Conservation (phyloP, 2,888 invertebrate species). For the Bembecia ichneumoniformis region DNA sequence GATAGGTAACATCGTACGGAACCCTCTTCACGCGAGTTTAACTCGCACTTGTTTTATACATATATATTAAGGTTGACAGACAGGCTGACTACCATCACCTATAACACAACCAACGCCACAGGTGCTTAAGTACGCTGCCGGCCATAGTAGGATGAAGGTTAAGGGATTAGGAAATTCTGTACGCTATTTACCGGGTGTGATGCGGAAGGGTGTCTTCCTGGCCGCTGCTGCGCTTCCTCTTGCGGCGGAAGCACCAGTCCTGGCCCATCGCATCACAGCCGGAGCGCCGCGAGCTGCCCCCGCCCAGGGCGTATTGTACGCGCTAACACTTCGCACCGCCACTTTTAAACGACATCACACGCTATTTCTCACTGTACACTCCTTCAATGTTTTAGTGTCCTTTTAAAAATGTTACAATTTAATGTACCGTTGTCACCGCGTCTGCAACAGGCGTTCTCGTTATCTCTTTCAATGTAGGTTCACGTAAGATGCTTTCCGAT, state of each 20-base stretch:
- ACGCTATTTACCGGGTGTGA: slow-evolving; percentile 62
- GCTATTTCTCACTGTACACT: neutral
- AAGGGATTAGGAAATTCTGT: neutral
- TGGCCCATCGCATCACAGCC: slow-evolving; percentile 78
- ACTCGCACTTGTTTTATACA: too few relatives aligned
- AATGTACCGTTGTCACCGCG: too few relatives aligned
- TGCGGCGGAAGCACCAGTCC: slow-evolving; percentile 82
- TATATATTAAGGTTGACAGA: too few relatives aligned
- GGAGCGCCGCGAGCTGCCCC: slow-evolving; percentile 67
- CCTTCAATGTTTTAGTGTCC: neutral
- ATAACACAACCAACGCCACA: too few relatives aligned
- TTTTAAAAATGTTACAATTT: neutral
- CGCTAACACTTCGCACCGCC: slow-evolving; percentile 5
- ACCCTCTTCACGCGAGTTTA: too few relatives aligned
- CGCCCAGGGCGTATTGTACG: slow-evolving; percentile 51
- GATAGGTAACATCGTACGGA: too few relatives aligned
- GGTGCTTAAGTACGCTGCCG: too few relatives aligned
- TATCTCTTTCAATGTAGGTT: too few relatives aligned
- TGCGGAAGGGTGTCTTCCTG: slow-evolving; percentile 75
- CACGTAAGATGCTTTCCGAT: too few relatives aligned
- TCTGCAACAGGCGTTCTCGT: too few relatives aligned
- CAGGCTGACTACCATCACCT: too few relatives aligned
- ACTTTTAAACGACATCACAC: slow-evolving; percentile 3
- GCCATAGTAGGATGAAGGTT: too few relatives aligned
- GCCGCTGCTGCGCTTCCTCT: slow-evolving; percentile 78